These are phyloP conservation scores for Gasterosteus aculeatus DNA, from an alignment of 2,113 vertebrate species.

Conservation along the genomic window DNA sequence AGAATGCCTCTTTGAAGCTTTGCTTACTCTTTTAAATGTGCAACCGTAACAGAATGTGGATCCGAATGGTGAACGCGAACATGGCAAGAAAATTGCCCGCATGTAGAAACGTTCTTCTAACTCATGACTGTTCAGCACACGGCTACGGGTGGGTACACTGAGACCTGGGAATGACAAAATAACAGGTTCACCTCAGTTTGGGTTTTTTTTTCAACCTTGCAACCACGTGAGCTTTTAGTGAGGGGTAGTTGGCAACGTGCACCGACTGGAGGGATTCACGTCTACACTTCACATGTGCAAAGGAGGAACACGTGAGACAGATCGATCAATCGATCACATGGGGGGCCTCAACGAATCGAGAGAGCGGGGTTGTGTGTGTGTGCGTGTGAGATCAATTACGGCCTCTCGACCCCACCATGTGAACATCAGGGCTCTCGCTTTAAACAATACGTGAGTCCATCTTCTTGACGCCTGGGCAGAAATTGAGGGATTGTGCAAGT, in stretches of 20 bases:
- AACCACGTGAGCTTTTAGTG: neutral
- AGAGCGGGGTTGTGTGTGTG: neutral
- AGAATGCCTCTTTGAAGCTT: no score
- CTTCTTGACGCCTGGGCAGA: slow-evolving; percentile 74
- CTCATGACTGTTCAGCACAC: no score
- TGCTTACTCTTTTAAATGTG: no score
- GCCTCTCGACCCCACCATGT: slow-evolving; percentile 12
- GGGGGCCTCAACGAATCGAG: no score
- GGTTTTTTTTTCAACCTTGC: neutral
- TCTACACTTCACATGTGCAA: neutral
- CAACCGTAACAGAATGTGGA: no score
- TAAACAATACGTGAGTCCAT: slow-evolving; percentile 69
- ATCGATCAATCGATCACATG: no score
- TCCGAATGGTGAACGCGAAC: neutral
- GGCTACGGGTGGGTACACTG: neutral
- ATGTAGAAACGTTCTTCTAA: no score
- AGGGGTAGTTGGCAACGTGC: neutral
- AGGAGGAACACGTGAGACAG: no score
- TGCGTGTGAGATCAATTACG: slow-evolving; percentile 25
- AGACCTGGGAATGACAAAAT: neutral
- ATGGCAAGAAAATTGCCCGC: no score
- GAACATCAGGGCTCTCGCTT: slow-evolving; percentile 44
- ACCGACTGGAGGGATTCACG: slow-evolving; percentile 7
- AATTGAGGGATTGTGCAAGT: slow-evolving; percentile 81
- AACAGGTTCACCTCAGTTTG: neutral